Base-by-base conservation (phyloP, 2,797 vertebrate genomes). In the Chiroxiphia lanceolata region DNA sequence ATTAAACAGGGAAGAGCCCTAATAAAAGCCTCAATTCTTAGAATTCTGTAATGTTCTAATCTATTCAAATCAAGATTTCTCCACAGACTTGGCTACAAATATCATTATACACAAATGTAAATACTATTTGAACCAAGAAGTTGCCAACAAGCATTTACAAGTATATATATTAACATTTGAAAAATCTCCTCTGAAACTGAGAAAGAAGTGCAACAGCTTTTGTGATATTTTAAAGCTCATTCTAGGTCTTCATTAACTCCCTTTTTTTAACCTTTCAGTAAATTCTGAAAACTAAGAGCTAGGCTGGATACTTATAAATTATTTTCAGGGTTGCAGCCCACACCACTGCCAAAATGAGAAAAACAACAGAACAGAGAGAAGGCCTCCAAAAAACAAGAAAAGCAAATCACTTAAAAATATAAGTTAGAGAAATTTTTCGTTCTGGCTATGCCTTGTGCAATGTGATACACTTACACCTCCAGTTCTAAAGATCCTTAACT, bases 141-240 rank as follows among this genome's bases (percentile, higher is more conserved):
- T 76, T 89, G 60, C 60, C 83, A 84, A 29, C 48, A 93, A 87
- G n/a, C 74, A 93, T 77, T 95, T 93, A 78, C 47, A 94, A 60
- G 29, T 70, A 15, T 56, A 40, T 68, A 42, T 56, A 15, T 77
- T 5, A 81, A 60, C 20, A 80, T 51, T 54, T 90, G 50, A 92
- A 91, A 83, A 9, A 6, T 69, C 64, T 89, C 34, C 50, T 75
- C 59, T 67, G 22, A 86, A 88, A 93, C 31, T 21, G 26, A 83
- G 60, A 77, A 86, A 83, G 14, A 13, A 77, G 15, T n/a, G 60
- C 13, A 11, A 69, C 15, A 92, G 74, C 16, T 88, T 94, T 77
- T 80, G 20, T 76, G 23, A 2, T 70, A 85, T 57, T 88, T 87
- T 83, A 91, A 95, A 80, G 64, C 53, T 87, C 50, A 63, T 54